These are phyloP conservation scores for Circaetus cinerascens DNA, from an alignment of 2,113 vertebrate genomes.

Conservation along the genomic window DNA sequence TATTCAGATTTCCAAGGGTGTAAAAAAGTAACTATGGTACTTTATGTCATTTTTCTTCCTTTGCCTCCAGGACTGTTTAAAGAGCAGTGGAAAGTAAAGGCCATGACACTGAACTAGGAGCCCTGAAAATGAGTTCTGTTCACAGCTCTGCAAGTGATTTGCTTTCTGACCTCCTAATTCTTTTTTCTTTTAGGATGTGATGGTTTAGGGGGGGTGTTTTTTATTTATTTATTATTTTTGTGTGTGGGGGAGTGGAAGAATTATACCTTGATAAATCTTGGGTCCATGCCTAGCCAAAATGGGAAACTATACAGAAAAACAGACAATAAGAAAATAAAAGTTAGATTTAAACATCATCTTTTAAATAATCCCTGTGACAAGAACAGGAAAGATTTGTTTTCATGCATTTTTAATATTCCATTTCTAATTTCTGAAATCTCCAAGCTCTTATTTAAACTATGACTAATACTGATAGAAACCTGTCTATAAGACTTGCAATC, in stretches of 20 bases:
- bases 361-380: not conserved
- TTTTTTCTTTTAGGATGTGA: not conserved
- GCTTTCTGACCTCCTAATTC: not conserved
- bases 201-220: accelerated
- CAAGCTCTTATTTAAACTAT: not conserved
- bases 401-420: not conserved
- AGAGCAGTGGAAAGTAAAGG: not conserved
- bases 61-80: not conserved
- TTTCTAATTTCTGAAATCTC: not conserved
- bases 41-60: not conserved
- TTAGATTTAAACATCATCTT: not conserved
- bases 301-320: not conserved
- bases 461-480: not conserved
- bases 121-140: not conserved
- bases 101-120: not conserved
- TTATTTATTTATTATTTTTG: not conserved
- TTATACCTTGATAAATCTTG: not conserved
- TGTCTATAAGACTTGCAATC: not conserved
- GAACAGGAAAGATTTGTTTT: not conserved
- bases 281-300: not conserved
- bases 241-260: not conserved
- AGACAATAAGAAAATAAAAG: not conserved
- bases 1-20: not conserved
- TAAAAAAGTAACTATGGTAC: not conserved
- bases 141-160: not conserved